Evolutionary conservation across 1,140 invertebrate genomes (phyloP), one percentile per base, ranked within the genome.

Genomic region (Heliconius himera): DNA sequence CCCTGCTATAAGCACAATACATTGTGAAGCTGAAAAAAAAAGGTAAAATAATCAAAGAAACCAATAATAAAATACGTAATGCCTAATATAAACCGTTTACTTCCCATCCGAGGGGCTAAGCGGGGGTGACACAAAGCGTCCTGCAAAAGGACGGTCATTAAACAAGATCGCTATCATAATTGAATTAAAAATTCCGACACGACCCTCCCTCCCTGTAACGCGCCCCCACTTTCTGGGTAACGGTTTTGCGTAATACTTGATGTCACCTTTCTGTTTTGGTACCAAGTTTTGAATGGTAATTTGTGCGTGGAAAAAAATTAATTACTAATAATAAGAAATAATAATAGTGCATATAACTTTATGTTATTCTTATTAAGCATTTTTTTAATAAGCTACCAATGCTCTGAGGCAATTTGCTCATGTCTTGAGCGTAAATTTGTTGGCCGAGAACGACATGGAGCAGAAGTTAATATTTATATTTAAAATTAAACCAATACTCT

Each of bases 101-200:
- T 11, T 66, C 60, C 26, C 60, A 66, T 66, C 60, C 36, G 8
- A 74, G 73, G 46, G 77, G 41, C 54, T 74, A 76, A 81, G 54
- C 72, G 84, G 56, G 84, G 85, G 86, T 79, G 76, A 75, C 73
- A 85, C 85, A 87, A 87, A 88, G 85, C 82, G 83, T 81, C 80
- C 86, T 87, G 83, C 87, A 84, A 89, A 84, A 85, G 86, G 82
- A 80, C 86, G 89, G 84, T 88, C 91, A 92, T 93, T 92, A 93
- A 92, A 92, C 91, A 92, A 90, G 91, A 93, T 93, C 86, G 90
- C 81, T 92, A 92, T 93, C 90, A 92, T 93, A 93, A 93, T 93
- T 93, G 92, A 93, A 93, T 93, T 93, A 93, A 93, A 93, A 92
- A 93, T 93, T 93, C 92, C 92, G 81, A 91, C 92, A 92, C 92